These are phyloP conservation scores for Diadromus collaris DNA, from an alignment of 2,888 invertebrate genomes.

Conservation along the genomic window DNA sequence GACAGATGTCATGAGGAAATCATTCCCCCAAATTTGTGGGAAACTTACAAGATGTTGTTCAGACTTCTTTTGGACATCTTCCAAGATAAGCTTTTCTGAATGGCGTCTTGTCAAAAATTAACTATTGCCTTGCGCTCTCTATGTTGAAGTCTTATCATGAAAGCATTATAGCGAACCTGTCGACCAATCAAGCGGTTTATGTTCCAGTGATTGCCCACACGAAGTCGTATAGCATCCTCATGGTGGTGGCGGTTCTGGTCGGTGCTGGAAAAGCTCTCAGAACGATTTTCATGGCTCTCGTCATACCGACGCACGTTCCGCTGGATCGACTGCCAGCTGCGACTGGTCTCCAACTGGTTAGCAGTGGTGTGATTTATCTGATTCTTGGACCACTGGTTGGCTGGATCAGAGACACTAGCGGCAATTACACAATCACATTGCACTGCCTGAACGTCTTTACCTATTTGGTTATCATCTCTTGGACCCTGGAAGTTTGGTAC, in stretches of 20 bases:
- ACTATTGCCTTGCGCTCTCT: neutral
- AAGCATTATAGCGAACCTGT: neutral
- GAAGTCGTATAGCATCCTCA: constrained; percentile 82
- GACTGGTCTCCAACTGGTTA: constrained; percentile 85
- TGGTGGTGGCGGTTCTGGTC: constrained; percentile 84
- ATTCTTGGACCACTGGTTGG: constrained; percentile 86
- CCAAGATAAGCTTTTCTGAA: neutral
- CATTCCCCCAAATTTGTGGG: neutral
- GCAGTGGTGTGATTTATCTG: constrained; percentile 85
- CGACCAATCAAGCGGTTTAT: neutral
- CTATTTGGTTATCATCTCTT: constrained; percentile 84
- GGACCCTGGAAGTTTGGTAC: constrained; percentile 83
- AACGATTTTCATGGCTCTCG: constrained; percentile 88
- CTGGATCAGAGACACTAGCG: constrained; percentile 84
- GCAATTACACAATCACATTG: constrained; percentile 83
- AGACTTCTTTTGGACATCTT: neutral
- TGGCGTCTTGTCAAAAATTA: neutral
- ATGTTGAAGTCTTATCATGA: constrained; percentile 9
- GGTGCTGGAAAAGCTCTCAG: constrained; percentile 87
- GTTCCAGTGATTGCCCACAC: constrained; percentile 83
- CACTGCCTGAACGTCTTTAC: constrained; percentile 86
- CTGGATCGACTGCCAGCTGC: constrained; percentile 87
- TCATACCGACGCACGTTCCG: constrained; percentile 87
- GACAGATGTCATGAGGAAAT: neutral
- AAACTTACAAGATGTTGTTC: neutral